These are phyloP conservation scores for Ptychoptera albimana DNA, from an alignment of 2,888 invertebrate species.

Conservation along the genomic window DNA sequence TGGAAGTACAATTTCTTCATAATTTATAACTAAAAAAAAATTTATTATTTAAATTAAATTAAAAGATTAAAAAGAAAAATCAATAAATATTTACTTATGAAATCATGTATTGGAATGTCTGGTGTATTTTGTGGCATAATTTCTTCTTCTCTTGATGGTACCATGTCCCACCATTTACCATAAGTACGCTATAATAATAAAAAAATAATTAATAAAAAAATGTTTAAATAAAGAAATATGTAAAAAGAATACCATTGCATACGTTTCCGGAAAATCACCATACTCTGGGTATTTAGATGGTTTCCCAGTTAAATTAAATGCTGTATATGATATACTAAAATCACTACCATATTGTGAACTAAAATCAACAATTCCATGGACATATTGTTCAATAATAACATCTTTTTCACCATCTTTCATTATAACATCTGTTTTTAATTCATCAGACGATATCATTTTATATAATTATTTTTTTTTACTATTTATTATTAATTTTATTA, in stretches of 20 bases:
- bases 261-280: conserved; percentile 82
- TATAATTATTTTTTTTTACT: not conserved
- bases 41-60: not conserved
- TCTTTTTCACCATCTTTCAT: conserved; percentile 2
- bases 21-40: conserved; percentile 22
- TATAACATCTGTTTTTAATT: not conserved
- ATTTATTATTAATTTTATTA: not conserved
- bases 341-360: conserved; percentile 84
- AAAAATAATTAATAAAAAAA: not conserved
- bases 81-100: conserved; percentile 44
- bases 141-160: conserved; percentile 51
- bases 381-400: conserved; percentile 51
- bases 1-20: conserved; percentile 28
- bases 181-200: conserved; percentile 50
- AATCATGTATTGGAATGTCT: conserved; percentile 56
- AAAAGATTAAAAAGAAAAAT: not conserved
- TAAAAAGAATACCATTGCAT: conserved; percentile 57
- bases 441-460: not conserved
- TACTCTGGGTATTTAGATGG: conserved; percentile 76
- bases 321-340: conserved; percentile 76
- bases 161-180: conserved; percentile 70
- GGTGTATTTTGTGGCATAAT: conserved; percentile 59
- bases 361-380: conserved; percentile 60
- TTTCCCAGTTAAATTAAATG: conserved; percentile 69
- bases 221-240: conserved; percentile 1